Conservation (phyloP, 2,888 invertebrate species). For the Eupithecia exiguata region DNA sequence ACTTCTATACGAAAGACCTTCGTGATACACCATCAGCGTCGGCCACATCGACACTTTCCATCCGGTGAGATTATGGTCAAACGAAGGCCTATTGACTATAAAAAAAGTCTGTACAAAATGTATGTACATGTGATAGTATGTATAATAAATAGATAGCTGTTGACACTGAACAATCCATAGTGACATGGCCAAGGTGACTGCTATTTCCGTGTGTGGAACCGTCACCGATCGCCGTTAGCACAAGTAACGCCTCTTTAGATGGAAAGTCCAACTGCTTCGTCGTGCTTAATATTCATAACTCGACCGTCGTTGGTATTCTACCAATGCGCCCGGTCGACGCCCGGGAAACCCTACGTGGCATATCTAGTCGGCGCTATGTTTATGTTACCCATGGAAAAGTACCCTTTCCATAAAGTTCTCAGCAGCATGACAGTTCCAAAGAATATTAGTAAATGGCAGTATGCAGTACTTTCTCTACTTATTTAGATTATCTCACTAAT, state of each 20-base stretch:
- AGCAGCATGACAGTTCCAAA: not conserved
- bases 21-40: too few species aligned
- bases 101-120: not conserved
- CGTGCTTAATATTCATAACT: conserved; percentile 74
- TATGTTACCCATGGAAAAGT: conserved; percentile 8
- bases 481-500: too few species aligned
- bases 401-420: not conserved
- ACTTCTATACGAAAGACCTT: too few species aligned
- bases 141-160: conserved; percentile 11
- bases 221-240: conserved; percentile 58
- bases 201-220: conserved; percentile 57
- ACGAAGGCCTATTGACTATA: too few species aligned
- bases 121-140: not conserved
- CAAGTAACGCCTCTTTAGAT: conserved; percentile 61
- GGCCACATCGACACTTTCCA: too few species aligned
- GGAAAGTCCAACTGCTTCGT: conserved; percentile 67
- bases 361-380: conserved; percentile 46
- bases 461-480: not conserved
- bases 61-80: too few species aligned
- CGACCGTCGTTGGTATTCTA: conserved; percentile 65
- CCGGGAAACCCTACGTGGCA: conserved; percentile 55
- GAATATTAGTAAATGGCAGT: not conserved
- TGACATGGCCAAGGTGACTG: conserved; percentile 52
- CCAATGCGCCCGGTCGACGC: conserved; percentile 67
- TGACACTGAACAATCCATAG: conserved; percentile 29